Conservation (phyloP, 2,888 invertebrate species). For the Nomada flava region DNA sequence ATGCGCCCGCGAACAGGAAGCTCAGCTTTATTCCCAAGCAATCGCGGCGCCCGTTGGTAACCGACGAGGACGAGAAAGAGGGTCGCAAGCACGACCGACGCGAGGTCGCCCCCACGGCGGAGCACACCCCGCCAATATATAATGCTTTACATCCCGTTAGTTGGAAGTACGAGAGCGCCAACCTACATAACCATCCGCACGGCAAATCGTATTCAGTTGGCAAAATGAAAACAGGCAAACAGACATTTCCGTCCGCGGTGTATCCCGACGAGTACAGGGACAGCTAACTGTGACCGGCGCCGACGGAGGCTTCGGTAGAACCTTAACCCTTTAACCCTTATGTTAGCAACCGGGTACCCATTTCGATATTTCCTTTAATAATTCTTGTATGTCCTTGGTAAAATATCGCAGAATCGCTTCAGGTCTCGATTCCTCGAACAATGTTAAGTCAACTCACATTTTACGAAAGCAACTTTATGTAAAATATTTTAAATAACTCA, state of each 20-base stretch:
- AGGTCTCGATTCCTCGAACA: no score
- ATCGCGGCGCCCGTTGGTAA: slow-evolving; percentile 29
- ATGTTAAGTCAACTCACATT: no score
- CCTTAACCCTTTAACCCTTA: no score
- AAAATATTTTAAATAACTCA: no score
- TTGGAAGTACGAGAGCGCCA: slow-evolving; percentile 65
- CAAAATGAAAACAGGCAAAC: slow-evolving; percentile 73
- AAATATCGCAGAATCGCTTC: no score
- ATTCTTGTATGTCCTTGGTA: no score
- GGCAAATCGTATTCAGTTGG: slow-evolving; percentile 78
- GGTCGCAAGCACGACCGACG: slow-evolving; percentile 13
- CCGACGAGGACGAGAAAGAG: slow-evolving; percentile 36
- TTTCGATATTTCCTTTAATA: no score
- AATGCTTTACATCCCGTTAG: slow-evolving; percentile 48
- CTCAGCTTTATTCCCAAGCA: slow-evolving; percentile 12
- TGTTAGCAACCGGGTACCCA: no score
- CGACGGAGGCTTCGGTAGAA: neutral
- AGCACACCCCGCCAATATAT: slow-evolving; percentile 29
- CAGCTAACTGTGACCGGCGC: slow-evolving; percentile 6
- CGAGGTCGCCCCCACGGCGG: slow-evolving; percentile 18
- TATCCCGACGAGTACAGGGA: slow-evolving; percentile 25
- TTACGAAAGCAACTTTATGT: no score
- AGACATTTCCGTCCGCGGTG: slow-evolving; percentile 1
- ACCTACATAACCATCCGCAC: slow-evolving; percentile 76
- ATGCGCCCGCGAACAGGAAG: slow-evolving; percentile 2